phyloP scores from a whole-genome alignment of 1,140 invertebrate species.

The Vanessa atalanta region DNA sequence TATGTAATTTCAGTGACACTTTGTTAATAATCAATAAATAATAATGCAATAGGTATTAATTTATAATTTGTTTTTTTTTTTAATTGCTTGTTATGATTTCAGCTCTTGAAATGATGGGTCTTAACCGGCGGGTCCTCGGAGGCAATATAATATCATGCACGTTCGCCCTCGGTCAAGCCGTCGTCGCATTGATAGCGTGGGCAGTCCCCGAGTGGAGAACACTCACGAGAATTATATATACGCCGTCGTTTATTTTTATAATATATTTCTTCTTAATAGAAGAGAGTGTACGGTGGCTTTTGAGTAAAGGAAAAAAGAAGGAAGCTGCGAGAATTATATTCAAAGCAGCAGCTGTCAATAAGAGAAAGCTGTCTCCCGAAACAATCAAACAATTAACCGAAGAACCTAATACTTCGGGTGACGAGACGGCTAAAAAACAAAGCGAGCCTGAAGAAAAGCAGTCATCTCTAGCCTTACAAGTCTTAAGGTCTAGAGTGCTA shows the following conservation, averaged over 20 bases:
- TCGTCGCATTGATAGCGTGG: conserved; percentile 86
- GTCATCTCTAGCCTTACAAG: conserved; percentile 49
- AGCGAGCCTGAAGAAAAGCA: conserved; percentile 6
- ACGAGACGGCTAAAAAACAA: not conserved
- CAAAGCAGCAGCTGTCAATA: conserved; percentile 85
- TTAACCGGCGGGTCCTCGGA: conserved; percentile 85
- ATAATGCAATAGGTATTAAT: no score
- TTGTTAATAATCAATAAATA: no score
- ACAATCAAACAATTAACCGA: conserved; percentile 58
- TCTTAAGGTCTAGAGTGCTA: conserved; percentile 82
- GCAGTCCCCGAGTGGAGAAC: conserved; percentile 86
- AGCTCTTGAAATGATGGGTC: conserved; percentile 90
- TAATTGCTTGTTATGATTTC: conserved; percentile 44
- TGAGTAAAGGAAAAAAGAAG: conserved; percentile 84
- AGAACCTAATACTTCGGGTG: conserved; percentile 26
- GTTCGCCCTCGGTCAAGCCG: conserved; percentile 87
- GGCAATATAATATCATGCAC: conserved; percentile 86
- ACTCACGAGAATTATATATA: conserved; percentile 85
- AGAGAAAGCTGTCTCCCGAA: conserved; percentile 61
- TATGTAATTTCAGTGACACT: not conserved
- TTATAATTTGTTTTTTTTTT: not conserved
- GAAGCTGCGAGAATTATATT: conserved; percentile 83
- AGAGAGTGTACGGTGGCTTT: conserved; percentile 82
- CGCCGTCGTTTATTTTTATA: conserved; percentile 79
- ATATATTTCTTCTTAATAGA: conserved; percentile 83